Evolutionary conservation across 2,888 invertebrate species (phyloP).

Genomic region (Pycnomerus fuliginosus): DNA sequence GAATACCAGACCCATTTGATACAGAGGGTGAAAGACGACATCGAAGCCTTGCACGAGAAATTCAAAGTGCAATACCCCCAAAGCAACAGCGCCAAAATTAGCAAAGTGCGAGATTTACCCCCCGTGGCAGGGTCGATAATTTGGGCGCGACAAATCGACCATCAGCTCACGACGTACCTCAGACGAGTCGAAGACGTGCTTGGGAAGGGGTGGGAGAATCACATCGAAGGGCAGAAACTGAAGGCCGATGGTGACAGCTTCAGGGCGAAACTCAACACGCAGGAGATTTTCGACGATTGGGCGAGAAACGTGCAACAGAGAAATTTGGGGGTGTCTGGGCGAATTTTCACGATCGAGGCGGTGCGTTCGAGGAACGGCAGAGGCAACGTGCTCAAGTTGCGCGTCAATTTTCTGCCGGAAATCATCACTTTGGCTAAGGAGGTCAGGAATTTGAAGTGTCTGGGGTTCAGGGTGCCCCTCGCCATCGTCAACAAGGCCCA

Average conservation of each 20-base stretch:
- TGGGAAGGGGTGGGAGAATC: conserved; percentile 98
- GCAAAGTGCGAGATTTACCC: conserved; percentile 89
- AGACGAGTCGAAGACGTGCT: conserved; percentile 97
- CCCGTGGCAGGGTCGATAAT: conserved; percentile 98
- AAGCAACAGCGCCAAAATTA: conserved; percentile 90
- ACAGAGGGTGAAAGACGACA: conserved; percentile 98
- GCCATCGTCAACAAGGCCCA: conserved; percentile 99
- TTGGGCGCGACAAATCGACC: conserved; percentile 98
- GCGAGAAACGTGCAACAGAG: conserved; percentile 90
- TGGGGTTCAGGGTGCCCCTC: conserved; percentile 95
- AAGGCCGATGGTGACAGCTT: conserved; percentile 99
- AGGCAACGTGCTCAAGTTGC: conserved; percentile 81
- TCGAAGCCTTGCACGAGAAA: conserved; percentile 95
- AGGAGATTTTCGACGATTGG: conserved; percentile 99
- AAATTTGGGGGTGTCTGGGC: conserved; percentile 89
- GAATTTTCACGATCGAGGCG: conserved; percentile 91
- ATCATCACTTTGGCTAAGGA: conserved; percentile 98
- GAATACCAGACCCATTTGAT: conserved; percentile 99
- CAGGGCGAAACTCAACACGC: conserved; percentile 91
- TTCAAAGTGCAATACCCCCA: conserved; percentile 96
- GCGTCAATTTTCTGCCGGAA: conserved; percentile 95
- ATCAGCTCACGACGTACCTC: conserved; percentile 93
- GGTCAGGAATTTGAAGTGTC: conserved; percentile 92
- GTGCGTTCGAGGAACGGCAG: conserved; percentile 76
- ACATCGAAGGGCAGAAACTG: conserved; percentile 96